A percentile compares a stretch with the other conserved stretches of the same genome.
These are phyloP conservation scores for Venustoraphidia nigricollis DNA, from an alignment of 2,888 invertebrate genomes.

Conservation along the genomic window DNA sequence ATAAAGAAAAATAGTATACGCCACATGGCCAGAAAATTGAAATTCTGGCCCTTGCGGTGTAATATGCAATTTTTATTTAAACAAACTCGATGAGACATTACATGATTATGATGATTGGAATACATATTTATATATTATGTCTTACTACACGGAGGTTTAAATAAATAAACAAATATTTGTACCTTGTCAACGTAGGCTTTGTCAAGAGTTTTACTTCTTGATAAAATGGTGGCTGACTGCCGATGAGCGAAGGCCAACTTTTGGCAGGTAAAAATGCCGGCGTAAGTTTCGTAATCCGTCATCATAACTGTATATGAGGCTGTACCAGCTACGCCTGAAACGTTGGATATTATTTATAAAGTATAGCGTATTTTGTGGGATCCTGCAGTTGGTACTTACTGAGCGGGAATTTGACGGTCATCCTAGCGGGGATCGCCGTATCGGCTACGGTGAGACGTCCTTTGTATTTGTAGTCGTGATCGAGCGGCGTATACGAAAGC, in stretches of 20 bases:
- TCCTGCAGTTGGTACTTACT: slow-evolving; percentile 39
- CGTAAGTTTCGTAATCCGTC: slow-evolving; percentile 60
- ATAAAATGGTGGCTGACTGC: slow-evolving; percentile 67
- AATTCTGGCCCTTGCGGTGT: too few relatives aligned
- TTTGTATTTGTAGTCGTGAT: slow-evolving; percentile 66
- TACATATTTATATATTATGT: too few relatives aligned
- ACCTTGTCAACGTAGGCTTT: slow-evolving; percentile 55
- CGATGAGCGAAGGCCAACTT: slow-evolving; percentile 59
- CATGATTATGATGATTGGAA: too few relatives aligned
- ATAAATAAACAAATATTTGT: slow-evolving; percentile 10
- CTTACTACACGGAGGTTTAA: too few relatives aligned
- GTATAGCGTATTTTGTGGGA: background rate
- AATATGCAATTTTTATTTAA: too few relatives aligned
- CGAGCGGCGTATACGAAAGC: slow-evolving; percentile 52
- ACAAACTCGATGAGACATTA: too few relatives aligned
- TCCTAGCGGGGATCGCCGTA: slow-evolving; percentile 46
- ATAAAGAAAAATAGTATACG: too few relatives aligned
- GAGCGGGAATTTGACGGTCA: slow-evolving; percentile 63
- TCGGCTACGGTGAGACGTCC: slow-evolving; percentile 52
- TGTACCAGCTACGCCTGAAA: slow-evolving; percentile 54
- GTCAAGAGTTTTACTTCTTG: slow-evolving; percentile 54
- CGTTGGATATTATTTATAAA: background rate
- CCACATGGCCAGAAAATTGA: too few relatives aligned
- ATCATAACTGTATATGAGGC: slow-evolving; percentile 58
- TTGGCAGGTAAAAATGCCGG: slow-evolving; percentile 67